Evolutionary conservation across 2,113 vertebrate species (phyloP).

Genomic region (Callospermophilus lateralis): DNA sequence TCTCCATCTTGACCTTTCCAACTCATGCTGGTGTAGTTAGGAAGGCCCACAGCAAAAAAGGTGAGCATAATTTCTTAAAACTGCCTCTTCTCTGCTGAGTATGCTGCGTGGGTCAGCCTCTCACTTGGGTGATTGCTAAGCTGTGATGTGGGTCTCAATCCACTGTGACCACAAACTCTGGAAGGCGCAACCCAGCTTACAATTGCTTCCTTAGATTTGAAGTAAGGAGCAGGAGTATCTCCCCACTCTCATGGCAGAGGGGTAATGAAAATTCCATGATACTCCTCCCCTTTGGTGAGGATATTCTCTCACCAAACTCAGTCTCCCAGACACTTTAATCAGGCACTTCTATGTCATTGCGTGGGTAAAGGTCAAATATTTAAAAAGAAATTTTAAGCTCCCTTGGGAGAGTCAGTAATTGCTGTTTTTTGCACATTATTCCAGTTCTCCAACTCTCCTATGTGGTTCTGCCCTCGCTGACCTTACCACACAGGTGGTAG

Average conservation of each 20-base stretch:
- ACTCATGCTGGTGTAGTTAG: background rate
- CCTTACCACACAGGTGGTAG: background rate
- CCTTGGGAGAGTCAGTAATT: background rate
- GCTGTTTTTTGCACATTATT: background rate
- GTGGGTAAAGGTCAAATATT: background rate
- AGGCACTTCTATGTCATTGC: background rate
- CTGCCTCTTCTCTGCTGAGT: background rate
- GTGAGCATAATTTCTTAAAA: rapidly evolving
- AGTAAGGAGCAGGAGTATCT: rapidly evolving
- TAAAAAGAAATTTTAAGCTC: background rate
- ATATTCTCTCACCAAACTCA: background rate
- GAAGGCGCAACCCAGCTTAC: background rate
- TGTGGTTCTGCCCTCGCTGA: rapidly evolving
- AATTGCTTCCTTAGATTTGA: background rate
- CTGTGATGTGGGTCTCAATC: background rate
- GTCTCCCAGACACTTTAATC: background rate
- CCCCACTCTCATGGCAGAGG: too few relatives aligned
- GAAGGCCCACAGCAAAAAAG: background rate
- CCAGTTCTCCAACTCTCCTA: background rate
- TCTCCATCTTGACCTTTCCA: rapidly evolving
- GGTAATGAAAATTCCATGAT: background rate
- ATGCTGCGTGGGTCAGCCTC: background rate
- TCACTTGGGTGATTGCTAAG: background rate
- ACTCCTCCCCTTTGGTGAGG: background rate
- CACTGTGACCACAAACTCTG: background rate